phyloP scores from a whole-genome alignment of 1,140 invertebrate species.

The Ooceraea biroi region DNA sequence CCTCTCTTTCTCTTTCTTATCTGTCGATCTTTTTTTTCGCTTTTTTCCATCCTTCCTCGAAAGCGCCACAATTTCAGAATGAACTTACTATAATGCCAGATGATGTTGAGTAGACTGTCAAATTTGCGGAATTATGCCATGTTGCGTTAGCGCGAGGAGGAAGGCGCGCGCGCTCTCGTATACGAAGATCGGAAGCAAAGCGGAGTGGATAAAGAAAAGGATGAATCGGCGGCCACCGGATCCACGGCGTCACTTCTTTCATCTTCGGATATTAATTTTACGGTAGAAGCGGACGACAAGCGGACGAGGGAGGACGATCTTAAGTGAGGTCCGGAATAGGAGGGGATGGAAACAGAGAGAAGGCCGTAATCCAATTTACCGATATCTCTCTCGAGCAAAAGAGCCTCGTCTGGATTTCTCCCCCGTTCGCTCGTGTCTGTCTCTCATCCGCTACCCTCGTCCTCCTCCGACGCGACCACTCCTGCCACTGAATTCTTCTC shows the following conservation, averaged over 20 bases:
- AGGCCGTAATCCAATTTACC: constrained; percentile 77
- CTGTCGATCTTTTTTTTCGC: background rate
- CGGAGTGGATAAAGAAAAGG: constrained; percentile 53
- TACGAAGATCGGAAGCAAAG: constrained; percentile 21
- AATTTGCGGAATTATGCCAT: constrained; percentile 76
- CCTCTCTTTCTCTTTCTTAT: background rate
- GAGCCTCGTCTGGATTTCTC: constrained; percentile 64
- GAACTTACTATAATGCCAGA: constrained; percentile 26
- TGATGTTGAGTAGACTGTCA: constrained; percentile 42
- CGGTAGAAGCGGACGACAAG: constrained; percentile 55
- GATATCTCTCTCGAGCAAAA: constrained; percentile 60
- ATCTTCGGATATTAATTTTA: constrained; percentile 80
- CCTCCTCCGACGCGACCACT: constrained; percentile 54
- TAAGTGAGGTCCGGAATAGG: constrained; percentile 31
- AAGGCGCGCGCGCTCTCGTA: background rate
- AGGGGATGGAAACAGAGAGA: constrained; percentile 68
- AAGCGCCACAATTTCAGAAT: constrained; percentile 21
- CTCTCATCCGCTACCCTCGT: constrained; percentile 10
- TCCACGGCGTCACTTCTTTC: constrained; percentile 72
- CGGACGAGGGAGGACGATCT: constrained; percentile 54
- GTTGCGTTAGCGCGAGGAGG: constrained; percentile 74
- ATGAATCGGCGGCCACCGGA: constrained; percentile 47
- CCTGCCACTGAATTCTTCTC: constrained; percentile 56
- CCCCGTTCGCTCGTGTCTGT: constrained; percentile 39
- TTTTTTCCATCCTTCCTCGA: background rate